These are phyloP conservation scores for Harpalus rufipes DNA, from an alignment of 2,888 invertebrate genomes.

Conservation along the genomic window DNA sequence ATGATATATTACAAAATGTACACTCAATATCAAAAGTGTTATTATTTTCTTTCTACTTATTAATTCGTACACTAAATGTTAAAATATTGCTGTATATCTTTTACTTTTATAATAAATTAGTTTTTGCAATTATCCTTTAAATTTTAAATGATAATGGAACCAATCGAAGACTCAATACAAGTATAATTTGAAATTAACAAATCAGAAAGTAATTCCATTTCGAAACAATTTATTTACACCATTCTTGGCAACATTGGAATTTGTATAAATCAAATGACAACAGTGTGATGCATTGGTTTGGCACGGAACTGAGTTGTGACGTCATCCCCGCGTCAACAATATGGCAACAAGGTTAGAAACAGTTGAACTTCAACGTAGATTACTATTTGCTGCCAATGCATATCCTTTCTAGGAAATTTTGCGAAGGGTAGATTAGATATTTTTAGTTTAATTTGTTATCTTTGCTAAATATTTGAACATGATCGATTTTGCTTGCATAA, in stretches of 20 bases:
- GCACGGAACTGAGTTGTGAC: constrained; percentile 31
- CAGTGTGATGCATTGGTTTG: constrained; percentile 45
- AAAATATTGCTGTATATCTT: too few relatives aligned
- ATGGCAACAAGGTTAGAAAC: constrained; percentile 4
- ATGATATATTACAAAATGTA: background rate
- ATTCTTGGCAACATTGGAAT: constrained; percentile 45
- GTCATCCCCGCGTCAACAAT: constrained; percentile 36
- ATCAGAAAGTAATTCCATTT: constrained; percentile 33
- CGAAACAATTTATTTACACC: constrained; percentile 38
- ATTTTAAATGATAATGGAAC: too few relatives aligned
- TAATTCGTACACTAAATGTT: too few relatives aligned
- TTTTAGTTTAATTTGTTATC: background rate
- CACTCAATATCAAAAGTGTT: background rate
- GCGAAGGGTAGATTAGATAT: background rate
- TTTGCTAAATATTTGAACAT: background rate
- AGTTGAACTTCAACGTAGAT: background rate
- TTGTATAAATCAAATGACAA: constrained; percentile 48
- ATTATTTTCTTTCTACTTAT: background rate
- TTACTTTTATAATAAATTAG: too few relatives aligned
- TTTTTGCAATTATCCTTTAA: too few relatives aligned
- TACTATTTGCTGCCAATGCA: background rate
- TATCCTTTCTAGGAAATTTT: background rate
- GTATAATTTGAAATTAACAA: constrained; percentile 9
- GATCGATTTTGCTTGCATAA: background rate
- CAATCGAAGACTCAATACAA: too few relatives aligned